phyloP scores from a whole-genome alignment of 2,113 vertebrate genomes.

The Heliornis fulica region DNA sequence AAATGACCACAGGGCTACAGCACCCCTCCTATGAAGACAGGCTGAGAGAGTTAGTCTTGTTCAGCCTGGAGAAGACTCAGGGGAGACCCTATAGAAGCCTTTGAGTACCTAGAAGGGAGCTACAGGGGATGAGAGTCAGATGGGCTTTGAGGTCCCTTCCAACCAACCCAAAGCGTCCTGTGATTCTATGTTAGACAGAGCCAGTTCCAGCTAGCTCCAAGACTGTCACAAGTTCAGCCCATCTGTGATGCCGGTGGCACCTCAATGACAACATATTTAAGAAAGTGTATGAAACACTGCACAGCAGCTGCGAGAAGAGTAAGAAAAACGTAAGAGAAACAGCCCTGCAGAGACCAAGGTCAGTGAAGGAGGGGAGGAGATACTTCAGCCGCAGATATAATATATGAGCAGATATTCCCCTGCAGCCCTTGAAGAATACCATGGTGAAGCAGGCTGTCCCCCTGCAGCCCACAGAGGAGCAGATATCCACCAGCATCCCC shows the following conservation, averaged over 20 bases:
- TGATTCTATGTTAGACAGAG: background rate
- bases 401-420: background rate
- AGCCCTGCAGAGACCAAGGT: background rate
- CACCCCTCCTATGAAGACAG: too few species aligned
- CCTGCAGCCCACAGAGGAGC: background rate
- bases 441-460: background rate
- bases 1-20: too few species aligned
- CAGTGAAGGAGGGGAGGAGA: background rate
- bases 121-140: too few species aligned
- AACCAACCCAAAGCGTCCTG: too few species aligned
- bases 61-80: too few species aligned
- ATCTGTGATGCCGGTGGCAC: fast-evolving
- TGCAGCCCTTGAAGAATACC: background rate
- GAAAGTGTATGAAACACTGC: background rate
- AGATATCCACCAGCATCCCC: background rate
- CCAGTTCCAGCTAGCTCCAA: background rate
- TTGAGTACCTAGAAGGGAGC: too few species aligned
- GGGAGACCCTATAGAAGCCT: too few species aligned
- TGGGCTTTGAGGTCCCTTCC: too few species aligned
- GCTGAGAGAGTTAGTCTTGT: too few species aligned
- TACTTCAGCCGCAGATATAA: fast-evolving
- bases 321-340: background rate
- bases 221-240: background rate
- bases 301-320: background rate
- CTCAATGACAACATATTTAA: background rate